Percentiles rank a stretch among this genome's conserved stretches.
phyloP scores from a whole-genome alignment of 1,140 invertebrate species.

The roundworm (Caenorhabditis elegans) region WBcel235 BX284606.5:5024001-5024500 shows the following conservation, averaged over 20 bases:
- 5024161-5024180: slow-evolving; percentile 31
- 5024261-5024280: too few relatives aligned
- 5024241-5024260: too few relatives aligned
- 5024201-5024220: background rate
- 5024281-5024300: too few relatives aligned
- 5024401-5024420: too few relatives aligned
- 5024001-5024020: too few relatives aligned
- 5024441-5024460: background rate
- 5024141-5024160: slow-evolving; percentile 33
- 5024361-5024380: too few relatives aligned
- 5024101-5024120: slow-evolving; percentile 36
- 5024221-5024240: background rate
- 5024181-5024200: background rate
- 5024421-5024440: background rate
- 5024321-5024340: too few relatives aligned
- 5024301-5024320: too few relatives aligned
- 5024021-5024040: too few relatives aligned
- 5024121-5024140: slow-evolving; percentile 25
- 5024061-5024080: background rate
- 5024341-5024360: too few relatives aligned
- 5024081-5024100: slow-evolving; percentile 39
- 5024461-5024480: slow-evolving; percentile 24
- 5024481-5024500: slow-evolving; percentile 7
- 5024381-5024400: too few relatives aligned
- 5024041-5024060: background rate